Percentiles rank a stretch among this genome's conserved stretches.
These are phyloP conservation scores for Phoebastria nigripes DNA, from an alignment of 2,797 vertebrate genomes.

Conservation along the genomic window DNA sequence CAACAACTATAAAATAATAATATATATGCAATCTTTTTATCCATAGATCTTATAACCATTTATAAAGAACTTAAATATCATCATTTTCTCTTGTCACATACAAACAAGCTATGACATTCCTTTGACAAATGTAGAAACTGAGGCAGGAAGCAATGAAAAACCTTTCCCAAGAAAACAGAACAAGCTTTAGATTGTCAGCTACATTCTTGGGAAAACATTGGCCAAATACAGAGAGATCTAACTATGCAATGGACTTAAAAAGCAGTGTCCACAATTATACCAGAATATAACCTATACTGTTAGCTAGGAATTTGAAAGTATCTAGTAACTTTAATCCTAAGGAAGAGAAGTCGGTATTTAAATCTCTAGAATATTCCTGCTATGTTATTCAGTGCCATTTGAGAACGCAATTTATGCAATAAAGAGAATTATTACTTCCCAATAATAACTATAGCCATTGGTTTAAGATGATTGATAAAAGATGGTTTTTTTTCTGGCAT, in stretches of 20 bases:
- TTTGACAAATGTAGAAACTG: neutral
- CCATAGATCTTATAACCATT: neutral
- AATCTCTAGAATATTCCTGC: neutral
- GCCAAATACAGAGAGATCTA: neutral
- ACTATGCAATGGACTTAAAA: neutral
- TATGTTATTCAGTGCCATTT: neutral
- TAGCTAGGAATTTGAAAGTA: neutral
- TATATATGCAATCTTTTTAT: neutral
- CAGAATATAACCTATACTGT: neutral
- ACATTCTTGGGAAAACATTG: neutral
- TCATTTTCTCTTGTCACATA: neutral
- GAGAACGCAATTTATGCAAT: neutral
- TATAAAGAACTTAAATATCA: neutral
- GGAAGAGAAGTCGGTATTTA: neutral
- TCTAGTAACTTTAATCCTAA: neutral
- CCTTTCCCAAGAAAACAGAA: neutral
- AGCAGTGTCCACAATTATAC: neutral
- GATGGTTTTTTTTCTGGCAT: fast-evolving
- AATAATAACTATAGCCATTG: neutral
- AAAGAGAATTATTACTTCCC: neutral
- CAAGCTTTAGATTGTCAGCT: neutral
- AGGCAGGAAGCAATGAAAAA: neutral
- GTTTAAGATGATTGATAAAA: neutral
- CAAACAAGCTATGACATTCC: neutral
- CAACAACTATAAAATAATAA: neutral